Evolutionary conservation across 2,113 vertebrate genomes (phyloP), one percentile per base, ranked within the genome.

Genomic region (Salvelinus fontinalis): DNA sequence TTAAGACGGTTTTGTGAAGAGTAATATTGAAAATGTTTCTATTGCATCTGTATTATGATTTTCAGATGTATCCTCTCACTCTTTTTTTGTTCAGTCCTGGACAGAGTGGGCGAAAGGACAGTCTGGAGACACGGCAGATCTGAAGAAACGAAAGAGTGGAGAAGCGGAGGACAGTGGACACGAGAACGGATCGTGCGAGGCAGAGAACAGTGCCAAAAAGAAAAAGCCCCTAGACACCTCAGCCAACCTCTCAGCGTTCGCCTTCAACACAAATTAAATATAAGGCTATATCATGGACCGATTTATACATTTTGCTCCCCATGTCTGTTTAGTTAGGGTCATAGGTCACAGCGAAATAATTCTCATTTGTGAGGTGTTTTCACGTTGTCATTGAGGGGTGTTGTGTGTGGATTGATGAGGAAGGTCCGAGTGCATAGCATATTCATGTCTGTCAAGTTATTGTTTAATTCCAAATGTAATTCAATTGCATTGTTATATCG

Each of bases 241-340:
- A 4, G 89, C 86, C 71, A 96, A 93, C 69, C 88, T 99, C n/a
- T 94, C 96, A 1, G 91, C 94, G 0, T 99, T 99, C 85, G 96
- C 95, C 0, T 99, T 97, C 85, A 95, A 95, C 80, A 94, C 94
- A 78, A 94, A 89, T 65, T 97, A 75, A 92, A 16, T 5, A 13
- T 27, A 29, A 29, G 12, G 13, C 60, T 66, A 13, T 27, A 62
- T 62, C 59, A n/a, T 62, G 18, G n/a, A 22, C 18, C 7, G n/a
- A 18, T 13, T 51, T 71, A 9, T 54, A 20, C 20, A 60, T 22
- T 18, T 60, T 18, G 57, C n/a, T 51, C 49, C 49, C 11, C 22
- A 13, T 60, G 57, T 60, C 20, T 18, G 16, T 54, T 54, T 57
- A 20, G 16, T 62, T 22, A 24, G 14, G 6, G n/a, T 62, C 22